phyloP scores from a whole-genome alignment of 2,888 invertebrate species.

The Cheiracanthium punctorium region DNA sequence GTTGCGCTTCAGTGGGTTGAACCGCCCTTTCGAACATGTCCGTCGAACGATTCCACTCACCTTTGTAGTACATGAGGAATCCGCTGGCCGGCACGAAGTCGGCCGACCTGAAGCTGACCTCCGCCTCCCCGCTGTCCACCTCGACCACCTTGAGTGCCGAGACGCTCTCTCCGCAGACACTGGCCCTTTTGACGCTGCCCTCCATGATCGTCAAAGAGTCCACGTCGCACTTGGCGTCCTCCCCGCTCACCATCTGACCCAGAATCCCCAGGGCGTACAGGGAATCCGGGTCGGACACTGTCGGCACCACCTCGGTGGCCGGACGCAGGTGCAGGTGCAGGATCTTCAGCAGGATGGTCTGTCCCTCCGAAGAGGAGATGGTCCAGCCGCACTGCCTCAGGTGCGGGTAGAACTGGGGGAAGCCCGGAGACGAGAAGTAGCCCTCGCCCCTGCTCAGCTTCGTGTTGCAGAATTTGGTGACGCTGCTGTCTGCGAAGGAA shows the following conservation, averaged over 20 bases:
- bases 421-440: conserved; percentile 84
- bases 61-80: conserved; percentile 81
- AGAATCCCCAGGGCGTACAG: conserved; percentile 19
- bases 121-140: conserved; percentile 66
- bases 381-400: conserved; percentile 82
- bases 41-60: conserved; percentile 78
- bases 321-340: conserved; percentile 83
- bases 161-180: conserved; percentile 70
- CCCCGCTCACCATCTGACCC: not conserved
- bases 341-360: conserved; percentile 81
- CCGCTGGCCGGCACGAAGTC: conserved; percentile 81
- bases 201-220: conserved; percentile 69
- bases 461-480: conserved; percentile 80
- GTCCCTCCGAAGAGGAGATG: conserved; percentile 81
- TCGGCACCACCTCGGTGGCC: conserved; percentile 41
- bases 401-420: conserved; percentile 85
- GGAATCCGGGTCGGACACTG: conserved; percentile 11
- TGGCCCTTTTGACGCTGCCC: conserved; percentile 55
- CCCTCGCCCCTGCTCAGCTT: conserved; percentile 80
- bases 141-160: conserved; percentile 59
- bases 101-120: conserved; percentile 77
- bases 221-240: conserved; percentile 72
- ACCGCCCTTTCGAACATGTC: no score
- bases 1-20: no score
- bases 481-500: conserved; percentile 78